These are phyloP conservation scores for Drosophila quadrilineata DNA, from an alignment of 1,140 invertebrate genomes.

Conservation along the genomic window DNA sequence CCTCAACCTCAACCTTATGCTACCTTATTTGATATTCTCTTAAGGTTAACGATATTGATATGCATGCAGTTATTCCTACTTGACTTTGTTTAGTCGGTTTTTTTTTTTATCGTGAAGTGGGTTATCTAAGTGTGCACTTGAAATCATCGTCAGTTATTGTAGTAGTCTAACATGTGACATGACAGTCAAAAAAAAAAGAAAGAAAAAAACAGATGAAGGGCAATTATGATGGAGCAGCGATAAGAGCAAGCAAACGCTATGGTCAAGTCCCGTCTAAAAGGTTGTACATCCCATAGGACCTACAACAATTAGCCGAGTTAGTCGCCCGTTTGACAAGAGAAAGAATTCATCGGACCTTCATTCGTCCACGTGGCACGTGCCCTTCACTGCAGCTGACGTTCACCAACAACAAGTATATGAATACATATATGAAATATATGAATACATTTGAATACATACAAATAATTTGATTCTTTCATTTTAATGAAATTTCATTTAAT, in stretches of 20 bases:
- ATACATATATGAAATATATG: no score
- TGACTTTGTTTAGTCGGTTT: not conserved
- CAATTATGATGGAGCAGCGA: not conserved
- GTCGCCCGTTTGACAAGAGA: conserved; percentile 68
- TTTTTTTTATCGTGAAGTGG: not conserved
- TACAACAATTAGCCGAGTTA: conserved; percentile 64
- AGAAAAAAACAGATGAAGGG: conserved; percentile 33
- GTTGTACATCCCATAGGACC: not conserved
- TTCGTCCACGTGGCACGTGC: conserved; percentile 34
- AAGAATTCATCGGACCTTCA: conserved; percentile 23
- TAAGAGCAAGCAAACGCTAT: conserved; percentile 21
- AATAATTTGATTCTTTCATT: no score
- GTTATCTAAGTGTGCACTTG: conserved; percentile 1
- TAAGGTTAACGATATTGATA: conserved; percentile 62
- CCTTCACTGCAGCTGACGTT: conserved; percentile 44
- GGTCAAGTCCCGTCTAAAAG: conserved; percentile 28
- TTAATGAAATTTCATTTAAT: no score
- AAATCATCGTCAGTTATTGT: not conserved
- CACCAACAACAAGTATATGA: no score
- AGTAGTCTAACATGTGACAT: conserved; percentile 55
- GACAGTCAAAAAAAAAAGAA: conserved; percentile 47
- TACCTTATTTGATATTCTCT: not conserved
- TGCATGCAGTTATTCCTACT: conserved; percentile 54
- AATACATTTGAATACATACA: no score
- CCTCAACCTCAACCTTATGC: not conserved